Evolutionary conservation across 2,113 vertebrate genomes (phyloP).

Genomic region (Odontesthes bonariensis): DNA sequence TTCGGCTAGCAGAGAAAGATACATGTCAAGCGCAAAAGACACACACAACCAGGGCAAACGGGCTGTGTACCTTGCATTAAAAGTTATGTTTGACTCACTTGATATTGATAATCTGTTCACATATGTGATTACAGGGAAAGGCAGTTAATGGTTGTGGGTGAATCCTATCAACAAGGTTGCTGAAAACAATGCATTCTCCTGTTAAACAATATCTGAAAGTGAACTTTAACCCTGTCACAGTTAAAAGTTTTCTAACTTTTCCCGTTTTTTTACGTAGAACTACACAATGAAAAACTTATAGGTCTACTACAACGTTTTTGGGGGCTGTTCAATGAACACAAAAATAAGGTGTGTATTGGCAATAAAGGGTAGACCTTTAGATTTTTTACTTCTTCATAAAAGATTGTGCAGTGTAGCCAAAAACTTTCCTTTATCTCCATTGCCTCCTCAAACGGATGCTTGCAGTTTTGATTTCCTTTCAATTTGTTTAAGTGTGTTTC

Average conservation of each 20-base stretch:
- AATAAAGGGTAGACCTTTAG: too few species aligned
- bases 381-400: not conserved
- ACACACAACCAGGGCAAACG: not conserved
- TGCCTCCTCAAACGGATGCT: not conserved
- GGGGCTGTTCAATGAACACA: too few species aligned
- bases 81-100: not conserved
- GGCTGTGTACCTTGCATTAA: not conserved
- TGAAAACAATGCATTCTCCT: too few species aligned
- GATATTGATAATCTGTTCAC: not conserved
- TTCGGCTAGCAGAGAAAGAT: not conserved
- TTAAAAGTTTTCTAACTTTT: not conserved
- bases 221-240: too few species aligned
- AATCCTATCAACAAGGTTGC: too few species aligned
- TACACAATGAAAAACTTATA: not conserved
- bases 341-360: too few species aligned
- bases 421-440: not conserved
- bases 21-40: not conserved
- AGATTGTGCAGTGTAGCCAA: not conserved
- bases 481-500: not conserved
- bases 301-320: too few species aligned
- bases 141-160: too few species aligned
- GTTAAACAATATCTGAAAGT: too few species aligned
- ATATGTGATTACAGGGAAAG: too few species aligned
- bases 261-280: not conserved
- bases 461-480: not conserved